phyloP scores from a whole-genome alignment of 1,140 invertebrate genomes.

The Lordiphosa collinella region DNA sequence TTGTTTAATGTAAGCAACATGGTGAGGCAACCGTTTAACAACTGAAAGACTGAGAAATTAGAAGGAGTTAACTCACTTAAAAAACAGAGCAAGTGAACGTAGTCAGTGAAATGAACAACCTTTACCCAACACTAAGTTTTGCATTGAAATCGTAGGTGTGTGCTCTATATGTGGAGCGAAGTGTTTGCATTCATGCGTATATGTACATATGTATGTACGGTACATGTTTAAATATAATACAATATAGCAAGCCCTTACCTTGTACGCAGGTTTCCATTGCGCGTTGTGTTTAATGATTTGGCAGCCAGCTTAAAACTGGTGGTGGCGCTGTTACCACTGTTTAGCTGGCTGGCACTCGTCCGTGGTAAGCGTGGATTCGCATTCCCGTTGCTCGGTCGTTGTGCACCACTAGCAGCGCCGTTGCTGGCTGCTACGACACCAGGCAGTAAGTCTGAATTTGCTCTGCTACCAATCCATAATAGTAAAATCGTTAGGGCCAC shows the following conservation, averaged over 20 bases:
- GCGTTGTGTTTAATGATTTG: slow-evolving; percentile 51
- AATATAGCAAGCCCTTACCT: slow-evolving; percentile 82
- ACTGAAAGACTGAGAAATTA: no score
- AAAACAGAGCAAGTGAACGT: no score
- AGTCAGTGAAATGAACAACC: no score
- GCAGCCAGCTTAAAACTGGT: slow-evolving; percentile 71
- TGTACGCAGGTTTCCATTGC: slow-evolving; percentile 81
- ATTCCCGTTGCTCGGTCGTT: slow-evolving; percentile 45
- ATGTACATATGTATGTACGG: neutral
- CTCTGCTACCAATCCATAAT: slow-evolving; percentile 22
- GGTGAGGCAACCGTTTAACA: no score
- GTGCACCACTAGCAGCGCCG: slow-evolving; percentile 7
- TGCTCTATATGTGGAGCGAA: neutral
- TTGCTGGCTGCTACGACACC: slow-evolving; percentile 25
- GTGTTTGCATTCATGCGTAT: neutral
- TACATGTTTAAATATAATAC: slow-evolving; percentile 52
- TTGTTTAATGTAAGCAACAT: no score
- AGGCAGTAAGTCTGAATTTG: slow-evolving; percentile 5
- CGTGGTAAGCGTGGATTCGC: slow-evolving; percentile 52
- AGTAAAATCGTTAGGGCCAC: slow-evolving; percentile 20
- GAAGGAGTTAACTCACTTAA: no score
- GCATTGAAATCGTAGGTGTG: no score
- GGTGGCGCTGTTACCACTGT: slow-evolving; percentile 81
- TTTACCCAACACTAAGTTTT: no score
- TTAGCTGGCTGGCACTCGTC: slow-evolving; percentile 59